Conservation (phyloP, 2,113 vertebrate genomes). For the Pachypanchax playfairii region DNA sequence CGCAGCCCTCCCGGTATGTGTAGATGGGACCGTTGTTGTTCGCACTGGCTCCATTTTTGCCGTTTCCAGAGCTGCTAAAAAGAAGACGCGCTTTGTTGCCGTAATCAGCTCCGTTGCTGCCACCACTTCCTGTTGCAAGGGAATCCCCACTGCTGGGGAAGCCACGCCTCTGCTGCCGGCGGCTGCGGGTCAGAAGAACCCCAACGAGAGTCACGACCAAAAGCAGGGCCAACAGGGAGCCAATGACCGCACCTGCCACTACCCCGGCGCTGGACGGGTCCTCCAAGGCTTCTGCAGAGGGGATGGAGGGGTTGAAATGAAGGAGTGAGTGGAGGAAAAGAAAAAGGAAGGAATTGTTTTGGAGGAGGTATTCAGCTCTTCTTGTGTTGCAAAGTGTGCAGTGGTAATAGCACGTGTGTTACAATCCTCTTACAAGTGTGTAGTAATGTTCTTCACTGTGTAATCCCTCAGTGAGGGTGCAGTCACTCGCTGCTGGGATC, state of each 20-base stretch:
- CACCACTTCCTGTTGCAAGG: slow-evolving; percentile 53
- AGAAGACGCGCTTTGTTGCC: slow-evolving; percentile 82
- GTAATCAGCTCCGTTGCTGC: slow-evolving; percentile 72
- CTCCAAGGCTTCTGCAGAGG: slow-evolving; percentile 84
- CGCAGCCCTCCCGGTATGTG: slow-evolving; percentile 76
- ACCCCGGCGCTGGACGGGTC: slow-evolving; percentile 79
- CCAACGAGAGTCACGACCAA: slow-evolving; percentile 75
- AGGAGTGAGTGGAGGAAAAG: slow-evolving; percentile 64
- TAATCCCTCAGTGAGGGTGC: slow-evolving; percentile 56
- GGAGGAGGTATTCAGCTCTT: slow-evolving; percentile 49
- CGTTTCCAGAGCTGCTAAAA: slow-evolving; percentile 55
- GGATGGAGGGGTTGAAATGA: slow-evolving; percentile 67
- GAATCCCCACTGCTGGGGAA: slow-evolving; percentile 67
- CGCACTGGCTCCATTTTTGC: slow-evolving; percentile 65
- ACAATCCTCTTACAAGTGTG: slow-evolving; percentile 71
- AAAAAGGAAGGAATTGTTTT: slow-evolving; percentile 60
- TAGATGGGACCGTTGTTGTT: slow-evolving; percentile 80
- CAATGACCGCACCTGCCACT: slow-evolving; percentile 85
- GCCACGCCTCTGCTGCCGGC: slow-evolving; percentile 63
- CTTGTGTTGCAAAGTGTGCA: slow-evolving; percentile 45
- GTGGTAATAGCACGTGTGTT: slow-evolving; percentile 49
- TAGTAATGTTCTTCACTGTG: slow-evolving; percentile 62
- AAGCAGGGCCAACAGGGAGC: slow-evolving; percentile 84
- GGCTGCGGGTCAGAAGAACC: slow-evolving; percentile 78
- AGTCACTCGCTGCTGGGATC: slow-evolving; percentile 71